phyloP scores from a whole-genome alignment of 1,140 invertebrate genomes.

The Thalassaphorura encarpata region DNA sequence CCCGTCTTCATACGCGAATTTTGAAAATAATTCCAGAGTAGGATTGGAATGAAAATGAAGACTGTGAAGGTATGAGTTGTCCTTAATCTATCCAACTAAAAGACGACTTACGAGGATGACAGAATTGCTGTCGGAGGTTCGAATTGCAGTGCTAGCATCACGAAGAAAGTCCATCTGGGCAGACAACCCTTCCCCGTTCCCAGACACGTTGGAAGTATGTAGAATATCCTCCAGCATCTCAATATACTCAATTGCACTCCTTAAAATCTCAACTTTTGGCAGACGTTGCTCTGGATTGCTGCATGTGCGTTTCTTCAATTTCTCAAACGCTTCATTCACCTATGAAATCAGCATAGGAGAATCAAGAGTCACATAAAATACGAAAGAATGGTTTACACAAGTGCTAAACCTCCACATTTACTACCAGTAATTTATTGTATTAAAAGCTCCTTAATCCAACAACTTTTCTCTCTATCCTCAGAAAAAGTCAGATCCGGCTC shows the following conservation, averaged over 20 bases:
- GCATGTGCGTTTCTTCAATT: slow-evolving; percentile 81
- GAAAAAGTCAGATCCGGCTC: too few species aligned
- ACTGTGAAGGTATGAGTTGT: background rate
- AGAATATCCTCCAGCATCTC: slow-evolving; percentile 82
- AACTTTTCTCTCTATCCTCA: too few species aligned
- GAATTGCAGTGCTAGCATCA: slow-evolving; percentile 16
- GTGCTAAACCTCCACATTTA: too few species aligned
- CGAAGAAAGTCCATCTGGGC: slow-evolving; percentile 22
- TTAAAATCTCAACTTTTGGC: slow-evolving; percentile 93
- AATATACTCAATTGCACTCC: slow-evolving; percentile 96
- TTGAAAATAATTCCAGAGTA: background rate
- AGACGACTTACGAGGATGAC: slow-evolving; percentile 19
- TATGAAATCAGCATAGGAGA: slow-evolving; percentile 36
- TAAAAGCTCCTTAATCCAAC: too few species aligned
- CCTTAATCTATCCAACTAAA: background rate
- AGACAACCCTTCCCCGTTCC: slow-evolving; percentile 3
- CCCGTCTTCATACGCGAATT: background rate
- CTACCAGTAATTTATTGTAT: too few species aligned
- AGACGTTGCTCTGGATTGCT: slow-evolving; percentile 88
- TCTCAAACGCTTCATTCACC: slow-evolving; percentile 98
- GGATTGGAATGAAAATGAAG: background rate
- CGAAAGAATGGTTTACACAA: too few species aligned
- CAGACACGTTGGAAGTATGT: slow-evolving; percentile 40
- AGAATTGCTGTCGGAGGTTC: slow-evolving; percentile 18
- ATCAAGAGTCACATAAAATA: too few species aligned